Evolutionary conservation across 2,113 vertebrate genomes (phyloP).

Genomic region (Rissa tridactyla): DNA sequence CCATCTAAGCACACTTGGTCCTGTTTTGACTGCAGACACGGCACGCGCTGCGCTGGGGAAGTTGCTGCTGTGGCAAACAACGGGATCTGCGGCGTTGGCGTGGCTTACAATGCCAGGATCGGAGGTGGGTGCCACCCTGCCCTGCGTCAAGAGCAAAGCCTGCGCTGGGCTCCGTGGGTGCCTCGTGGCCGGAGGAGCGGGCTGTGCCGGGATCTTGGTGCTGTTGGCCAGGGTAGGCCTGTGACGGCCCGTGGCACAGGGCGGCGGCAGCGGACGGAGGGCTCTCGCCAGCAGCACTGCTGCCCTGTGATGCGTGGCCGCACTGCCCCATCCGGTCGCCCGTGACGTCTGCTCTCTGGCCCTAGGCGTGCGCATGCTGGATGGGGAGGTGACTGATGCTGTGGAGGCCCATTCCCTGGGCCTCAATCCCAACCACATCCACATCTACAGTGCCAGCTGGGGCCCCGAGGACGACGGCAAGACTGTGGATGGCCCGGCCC

Average conservation of each 20-base stretch:
- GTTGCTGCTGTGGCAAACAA: constrained; percentile 93
- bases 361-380: constrained; percentile 96
- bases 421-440: constrained; percentile 92
- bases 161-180: rapidly evolving
- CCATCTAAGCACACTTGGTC: rapidly evolving
- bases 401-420: constrained; percentile 95
- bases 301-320: rapidly evolving
- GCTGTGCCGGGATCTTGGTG: rapidly evolving
- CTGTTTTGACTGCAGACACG: constrained; percentile 77
- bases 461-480: constrained; percentile 96
- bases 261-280: background rate
- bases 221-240: background rate
- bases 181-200: rapidly evolving
- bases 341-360: background rate
- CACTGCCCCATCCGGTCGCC: rapidly evolving
- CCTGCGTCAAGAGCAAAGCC: rapidly evolving
- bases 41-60: constrained; percentile 93
- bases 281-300: rapidly evolving
- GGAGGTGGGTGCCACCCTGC: constrained; percentile 80
- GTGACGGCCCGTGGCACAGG: rapidly evolving
- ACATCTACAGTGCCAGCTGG: constrained; percentile 99
- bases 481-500: constrained; percentile 94
- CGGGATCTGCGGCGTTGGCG: constrained; percentile 89
- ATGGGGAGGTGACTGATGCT: constrained; percentile 95
- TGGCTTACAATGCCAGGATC: constrained; percentile 92